Evolutionary conservation across 1,140 invertebrate species (phyloP).

Genomic region (Drosophila virilis): DNA sequence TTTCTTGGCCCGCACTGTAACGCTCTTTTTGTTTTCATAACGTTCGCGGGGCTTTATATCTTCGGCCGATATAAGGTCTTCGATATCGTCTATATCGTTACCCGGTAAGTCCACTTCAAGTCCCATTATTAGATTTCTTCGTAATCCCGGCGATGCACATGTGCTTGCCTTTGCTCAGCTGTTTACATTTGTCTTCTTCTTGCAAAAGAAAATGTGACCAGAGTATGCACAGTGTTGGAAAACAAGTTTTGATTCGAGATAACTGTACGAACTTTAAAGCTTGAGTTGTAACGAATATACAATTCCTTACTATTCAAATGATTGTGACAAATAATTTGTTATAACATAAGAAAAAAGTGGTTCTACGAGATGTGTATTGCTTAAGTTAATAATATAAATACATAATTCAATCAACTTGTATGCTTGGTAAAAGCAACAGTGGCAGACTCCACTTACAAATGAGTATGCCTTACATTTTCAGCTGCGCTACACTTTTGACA

Average conservation of each 20-base stretch:
- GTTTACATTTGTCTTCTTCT: slow-evolving; percentile 47
- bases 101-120: slow-evolving; percentile 56
- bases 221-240: slow-evolving; percentile 18
- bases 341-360: too few relatives aligned
- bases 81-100: slow-evolving; percentile 87
- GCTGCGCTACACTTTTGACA: slow-evolving; percentile 50
- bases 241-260: slow-evolving; percentile 7
- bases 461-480: slow-evolving; percentile 45
- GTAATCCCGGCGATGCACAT: slow-evolving; percentile 33
- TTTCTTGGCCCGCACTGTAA: slow-evolving; percentile 87
- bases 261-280: neutral
- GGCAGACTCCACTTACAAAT: neutral
- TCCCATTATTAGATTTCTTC: slow-evolving; percentile 31
- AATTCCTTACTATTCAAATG: slow-evolving; percentile 14
- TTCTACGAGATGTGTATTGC: too few relatives aligned
- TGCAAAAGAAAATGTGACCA: slow-evolving; percentile 17
- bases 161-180: slow-evolving; percentile 54
- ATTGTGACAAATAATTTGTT: neutral
- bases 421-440: too few relatives aligned
- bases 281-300: neutral
- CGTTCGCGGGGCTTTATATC: slow-evolving; percentile 91
- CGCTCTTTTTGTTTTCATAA: slow-evolving; percentile 88
- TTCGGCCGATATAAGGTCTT: slow-evolving; percentile 91
- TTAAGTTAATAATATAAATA: too few relatives aligned
- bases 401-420: too few relatives aligned